These are phyloP conservation scores for Cephus nigrinus DNA, from an alignment of 2,888 invertebrate species.

Conservation along the genomic window DNA sequence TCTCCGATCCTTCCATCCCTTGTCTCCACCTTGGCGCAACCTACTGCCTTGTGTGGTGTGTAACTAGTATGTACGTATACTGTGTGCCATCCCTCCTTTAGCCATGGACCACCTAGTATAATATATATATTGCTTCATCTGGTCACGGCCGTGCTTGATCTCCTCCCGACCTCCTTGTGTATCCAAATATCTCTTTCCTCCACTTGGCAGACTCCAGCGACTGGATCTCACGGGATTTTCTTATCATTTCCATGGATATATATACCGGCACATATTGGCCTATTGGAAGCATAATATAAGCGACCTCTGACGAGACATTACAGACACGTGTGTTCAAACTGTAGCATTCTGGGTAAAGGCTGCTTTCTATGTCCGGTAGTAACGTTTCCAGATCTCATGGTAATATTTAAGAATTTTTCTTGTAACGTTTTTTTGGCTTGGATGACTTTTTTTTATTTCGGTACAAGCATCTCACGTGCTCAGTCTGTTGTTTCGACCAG, in stretches of 20 bases:
- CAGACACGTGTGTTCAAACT: neutral
- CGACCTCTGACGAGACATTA: neutral
- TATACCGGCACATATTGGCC: neutral
- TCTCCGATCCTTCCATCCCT: constrained; percentile 25
- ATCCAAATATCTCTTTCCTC: neutral
- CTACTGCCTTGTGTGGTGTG: constrained; percentile 15
- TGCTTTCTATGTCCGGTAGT: neutral
- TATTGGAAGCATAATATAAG: neutral
- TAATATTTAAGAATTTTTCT: neutral
- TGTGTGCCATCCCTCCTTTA: neutral
- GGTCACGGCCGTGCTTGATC: neutral
- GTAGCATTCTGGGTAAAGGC: neutral
- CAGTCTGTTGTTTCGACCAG: neutral
- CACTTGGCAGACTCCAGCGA: neutral
- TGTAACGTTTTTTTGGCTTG: neutral
- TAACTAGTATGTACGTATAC: neutral
- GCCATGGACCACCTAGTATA: neutral
- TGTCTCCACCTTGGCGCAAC: constrained; percentile 20
- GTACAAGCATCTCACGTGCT: neutral
- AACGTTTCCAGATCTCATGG: neutral
- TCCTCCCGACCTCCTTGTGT: neutral
- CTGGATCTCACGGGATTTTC: neutral
- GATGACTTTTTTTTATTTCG: neutral
- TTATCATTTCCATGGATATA: neutral
- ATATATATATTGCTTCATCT: neutral